Base-by-base conservation (phyloP, 2,888 invertebrate genomes). In the Chymomyza procnemis region DNA sequence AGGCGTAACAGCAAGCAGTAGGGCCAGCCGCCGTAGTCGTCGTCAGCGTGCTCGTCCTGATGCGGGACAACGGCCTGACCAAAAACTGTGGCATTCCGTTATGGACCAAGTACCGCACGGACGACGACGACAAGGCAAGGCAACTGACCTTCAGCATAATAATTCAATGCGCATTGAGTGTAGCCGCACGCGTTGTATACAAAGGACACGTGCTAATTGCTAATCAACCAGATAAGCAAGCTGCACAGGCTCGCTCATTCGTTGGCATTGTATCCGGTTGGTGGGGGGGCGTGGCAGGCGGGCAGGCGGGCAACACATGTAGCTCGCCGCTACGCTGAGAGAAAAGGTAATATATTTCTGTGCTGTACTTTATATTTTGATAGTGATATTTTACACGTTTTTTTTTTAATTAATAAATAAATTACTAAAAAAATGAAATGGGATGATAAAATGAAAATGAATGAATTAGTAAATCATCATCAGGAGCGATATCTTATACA, bases 201-300 rank as follows among this genome's bases (percentile, higher is more conserved):
- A 66, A 22, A 66, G 58, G 83, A 85, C 85, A 81, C 85, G 81
- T 85, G 81, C 85, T 81, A 81, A 81, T 81, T 81, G 81, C 85
- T 81, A 81, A 81, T 81, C 81, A 85, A 74, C 65, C 72, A 76
- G 85, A 85, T 85, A 81, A 82, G 69, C 65, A 71, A 16, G 55
- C 46, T 57, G 54, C 34, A 41, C 34, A 41, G 34, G 6, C 34
- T 41, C 2, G 34, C 34, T 12, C 34, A 41, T 41, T 41, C 34
- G 34, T 41, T 41, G 9, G 12, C 34, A 14, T 41, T 41, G 34
- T 41, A 41, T 12, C 12, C 12, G 34, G 12, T 14, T 14, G n/a
- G n/a, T n/a, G n/a, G n/a, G 16, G 9, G n/a, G 50, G 50, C 50
- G 50, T 50, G 50, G 50, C 50, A 50, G 18, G n/a, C 9, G 19